Evolutionary conservation across 2,888 invertebrate genomes (phyloP).

Genomic region (Eristalis intricaria): DNA sequence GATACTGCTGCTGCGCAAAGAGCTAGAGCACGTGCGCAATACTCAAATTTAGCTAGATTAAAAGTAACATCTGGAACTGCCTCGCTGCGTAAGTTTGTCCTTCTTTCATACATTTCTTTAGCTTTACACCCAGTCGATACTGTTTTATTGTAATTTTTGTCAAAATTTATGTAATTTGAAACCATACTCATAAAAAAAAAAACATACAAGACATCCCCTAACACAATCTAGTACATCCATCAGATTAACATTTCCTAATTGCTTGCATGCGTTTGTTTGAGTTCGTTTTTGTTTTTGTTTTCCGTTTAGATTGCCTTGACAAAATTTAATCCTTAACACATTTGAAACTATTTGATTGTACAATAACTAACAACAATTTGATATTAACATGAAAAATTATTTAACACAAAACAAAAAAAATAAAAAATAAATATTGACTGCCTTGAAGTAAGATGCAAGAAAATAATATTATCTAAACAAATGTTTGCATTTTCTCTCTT

Average conservation of each 20-base stretch:
- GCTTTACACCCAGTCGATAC: conserved; percentile 14
- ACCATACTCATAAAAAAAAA: conserved; percentile 5
- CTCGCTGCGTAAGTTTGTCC: conserved; percentile 87
- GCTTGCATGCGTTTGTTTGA: conserved; percentile 36
- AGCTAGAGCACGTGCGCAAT: conserved; percentile 91
- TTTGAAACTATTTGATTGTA: background rate
- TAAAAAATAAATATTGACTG: conserved; percentile 32
- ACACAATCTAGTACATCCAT: conserved; percentile 4
- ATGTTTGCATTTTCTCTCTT: conserved; percentile 71
- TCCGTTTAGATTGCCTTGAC: conserved; percentile 13
- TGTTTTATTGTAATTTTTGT: background rate
- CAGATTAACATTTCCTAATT: conserved; percentile 27
- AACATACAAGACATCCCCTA: conserved; percentile 7
- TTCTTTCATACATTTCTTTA: conserved; percentile 10
- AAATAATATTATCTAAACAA: conserved; percentile 65
- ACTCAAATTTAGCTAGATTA: conserved; percentile 90
- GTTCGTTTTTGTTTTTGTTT: background rate
- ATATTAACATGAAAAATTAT: background rate
- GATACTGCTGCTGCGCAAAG: conserved; percentile 95
- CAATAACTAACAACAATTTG: background rate
- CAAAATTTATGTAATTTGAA: background rate
- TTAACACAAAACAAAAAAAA: background rate
- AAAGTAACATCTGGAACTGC: conserved; percentile 86
- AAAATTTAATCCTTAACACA: conserved; percentile 6
- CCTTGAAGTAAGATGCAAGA: conserved; percentile 62